A percentile compares a stretch with the other conserved stretches of the same genome.
These are phyloP conservation scores for Triplophysa siluroides DNA, from an alignment of 2,113 vertebrate genomes.

Conservation along the genomic window DNA sequence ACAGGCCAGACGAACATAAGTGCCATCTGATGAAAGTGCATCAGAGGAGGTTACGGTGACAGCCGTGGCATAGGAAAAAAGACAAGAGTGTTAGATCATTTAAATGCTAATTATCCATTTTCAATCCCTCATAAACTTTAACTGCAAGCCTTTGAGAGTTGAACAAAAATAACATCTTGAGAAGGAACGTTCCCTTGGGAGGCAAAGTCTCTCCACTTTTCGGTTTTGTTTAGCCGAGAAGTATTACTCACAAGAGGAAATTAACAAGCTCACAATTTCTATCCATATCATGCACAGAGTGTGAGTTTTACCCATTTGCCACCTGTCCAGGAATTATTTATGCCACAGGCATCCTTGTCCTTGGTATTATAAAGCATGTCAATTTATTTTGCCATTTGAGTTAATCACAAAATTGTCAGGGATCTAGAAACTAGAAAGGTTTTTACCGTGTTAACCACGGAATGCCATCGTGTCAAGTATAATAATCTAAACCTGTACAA, in stretches of 20 bases:
- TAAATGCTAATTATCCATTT: slow-evolving; percentile 63
- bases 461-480: not conserved
- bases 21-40: slow-evolving; percentile 37
- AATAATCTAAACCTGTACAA: not conserved
- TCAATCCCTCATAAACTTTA: slow-evolving; percentile 62
- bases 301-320: slow-evolving; percentile 16
- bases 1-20: slow-evolving; percentile 13
- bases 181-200: slow-evolving; percentile 52
- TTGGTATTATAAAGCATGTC: not conserved
- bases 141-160: slow-evolving; percentile 54
- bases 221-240: slow-evolving; percentile 38
- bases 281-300: not conserved
- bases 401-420: slow-evolving; percentile 1
- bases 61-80: slow-evolving; percentile 11
- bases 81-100: slow-evolving; percentile 50
- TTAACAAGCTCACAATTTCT: slow-evolving; percentile 30
- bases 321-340: slow-evolving; percentile 13
- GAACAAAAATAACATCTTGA: slow-evolving; percentile 58
- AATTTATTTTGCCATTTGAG: slow-evolving; percentile 10
- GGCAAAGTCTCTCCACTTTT: not conserved
- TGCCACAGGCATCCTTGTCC: slow-evolving; percentile 25
- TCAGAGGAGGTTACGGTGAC: slow-evolving; percentile 50
- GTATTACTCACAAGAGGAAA: slow-evolving; percentile 37
- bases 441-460: not conserved
- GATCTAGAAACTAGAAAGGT: not conserved